Evolutionary conservation across 2,888 invertebrate genomes (phyloP), one percentile per base, ranked within the genome.

Genomic region (Hypercompe scribonia): DNA sequence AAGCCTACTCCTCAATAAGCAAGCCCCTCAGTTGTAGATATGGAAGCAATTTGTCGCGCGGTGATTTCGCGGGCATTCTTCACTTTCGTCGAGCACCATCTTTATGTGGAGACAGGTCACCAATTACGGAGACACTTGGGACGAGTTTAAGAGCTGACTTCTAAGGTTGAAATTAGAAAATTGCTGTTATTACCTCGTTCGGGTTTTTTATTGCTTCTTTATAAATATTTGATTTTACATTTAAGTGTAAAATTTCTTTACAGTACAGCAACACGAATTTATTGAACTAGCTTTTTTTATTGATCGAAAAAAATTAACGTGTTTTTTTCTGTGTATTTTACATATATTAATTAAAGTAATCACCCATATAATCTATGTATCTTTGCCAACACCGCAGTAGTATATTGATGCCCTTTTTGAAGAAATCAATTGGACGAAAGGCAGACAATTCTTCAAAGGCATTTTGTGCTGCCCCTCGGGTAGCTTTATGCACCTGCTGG

Each of bases 11-110:
- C 78, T 68, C n/a, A 71, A 2, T 11, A 36, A 36, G 18, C 4
- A 0, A 36, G 15, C 67, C 34, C 54, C 0, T 65, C 64, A 65
- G 71, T 77, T 79, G 82, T 83, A 83, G 72, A 77, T 80, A 76
- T 85, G 76, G 65, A 80, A 83, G 86, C 89, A 89, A 90, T 90
- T 91, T 89, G 83, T 63, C 86, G 76, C 81, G 86, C 86, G 84
- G 88, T 90, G 91, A 93, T 92, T 92, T 90, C 82, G 80, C 84
- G 86, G 78, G 84, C 88, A 89, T 92, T 91, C 92, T 92, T 91
- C 90, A 90, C 86, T 88, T 82, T 81, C 84, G 85, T 85, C 88
- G 84, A 88, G 87, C 84, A 86, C 84, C 85, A 82, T 85, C 85
- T 81, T 72, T 75, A 69, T 63, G 28, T 36, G 39, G 58, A 39